Conservation (phyloP, 2,797 vertebrate species). For the Glossophaga mutica region DNA sequence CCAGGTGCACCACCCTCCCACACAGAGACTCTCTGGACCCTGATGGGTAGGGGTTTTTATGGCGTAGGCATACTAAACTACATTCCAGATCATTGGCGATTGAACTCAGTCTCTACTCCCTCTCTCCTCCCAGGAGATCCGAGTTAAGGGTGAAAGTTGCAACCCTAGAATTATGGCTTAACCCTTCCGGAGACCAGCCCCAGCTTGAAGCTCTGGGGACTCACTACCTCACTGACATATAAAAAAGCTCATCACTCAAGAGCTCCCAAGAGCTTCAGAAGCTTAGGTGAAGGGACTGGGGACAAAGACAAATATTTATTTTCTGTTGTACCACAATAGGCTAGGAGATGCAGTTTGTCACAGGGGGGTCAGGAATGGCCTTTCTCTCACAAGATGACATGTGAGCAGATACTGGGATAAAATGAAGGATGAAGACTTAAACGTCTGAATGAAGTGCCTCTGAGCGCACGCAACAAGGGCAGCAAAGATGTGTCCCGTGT, state of each 20-base stretch:
- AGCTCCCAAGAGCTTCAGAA: neutral
- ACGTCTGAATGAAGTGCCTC: neutral
- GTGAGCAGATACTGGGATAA: neutral
- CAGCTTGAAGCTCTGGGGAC: neutral
- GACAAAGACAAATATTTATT: neutral
- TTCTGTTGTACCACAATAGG: neutral
- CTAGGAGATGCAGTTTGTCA: neutral
- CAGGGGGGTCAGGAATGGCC: neutral
- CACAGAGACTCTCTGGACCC: neutral
- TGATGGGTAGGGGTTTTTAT: neutral
- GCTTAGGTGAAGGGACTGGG: neutral
- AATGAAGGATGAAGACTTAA: neutral
- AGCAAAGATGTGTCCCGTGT: neutral
- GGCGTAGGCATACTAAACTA: neutral
- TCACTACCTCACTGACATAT: neutral
- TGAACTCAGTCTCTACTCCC: neutral
- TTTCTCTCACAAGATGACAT: neutral
- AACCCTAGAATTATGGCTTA: neutral
- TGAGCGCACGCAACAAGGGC: neutral
- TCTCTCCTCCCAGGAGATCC: neutral
- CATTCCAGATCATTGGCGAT: neutral
- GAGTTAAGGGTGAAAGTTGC: neutral
- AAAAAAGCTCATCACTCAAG: fast-evolving
- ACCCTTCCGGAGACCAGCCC: neutral
- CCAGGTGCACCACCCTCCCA: neutral